Conservation (phyloP, 2,888 invertebrate genomes). For the Agriopis leucophaearia region DNA sequence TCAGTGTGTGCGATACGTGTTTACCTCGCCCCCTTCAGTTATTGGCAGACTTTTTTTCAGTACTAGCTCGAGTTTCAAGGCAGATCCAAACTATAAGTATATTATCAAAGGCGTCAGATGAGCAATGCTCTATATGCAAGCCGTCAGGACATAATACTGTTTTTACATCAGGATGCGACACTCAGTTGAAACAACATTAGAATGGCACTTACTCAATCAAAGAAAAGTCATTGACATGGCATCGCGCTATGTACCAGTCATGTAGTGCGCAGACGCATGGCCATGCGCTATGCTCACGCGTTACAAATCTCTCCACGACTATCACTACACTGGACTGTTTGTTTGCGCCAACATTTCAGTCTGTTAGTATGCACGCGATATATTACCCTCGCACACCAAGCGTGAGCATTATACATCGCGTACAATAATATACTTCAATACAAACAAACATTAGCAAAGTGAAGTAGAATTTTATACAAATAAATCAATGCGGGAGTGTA, state of each 20-base stretch:
- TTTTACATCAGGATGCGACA: too few species aligned
- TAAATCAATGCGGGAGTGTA: conserved; percentile 23
- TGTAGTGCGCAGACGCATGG: too few species aligned
- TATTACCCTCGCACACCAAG: conserved; percentile 18
- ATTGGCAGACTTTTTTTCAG: too few species aligned
- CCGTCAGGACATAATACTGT: too few species aligned
- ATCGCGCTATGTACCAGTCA: background rate
- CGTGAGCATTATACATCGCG: background rate
- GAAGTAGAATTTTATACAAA: conserved; percentile 6
- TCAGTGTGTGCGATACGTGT: too few species aligned
- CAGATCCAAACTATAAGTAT: too few species aligned
- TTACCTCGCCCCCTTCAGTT: too few species aligned
- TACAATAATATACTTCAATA: background rate
- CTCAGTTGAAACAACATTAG: conserved; percentile 25
- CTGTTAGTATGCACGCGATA: conserved; percentile 34
- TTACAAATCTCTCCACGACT: conserved; percentile 31
- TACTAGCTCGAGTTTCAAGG: too few species aligned
- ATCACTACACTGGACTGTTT: conserved; percentile 27
- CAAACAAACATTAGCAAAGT: conserved; percentile 18
- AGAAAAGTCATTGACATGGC: conserved; percentile 1
- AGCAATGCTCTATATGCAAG: too few species aligned
- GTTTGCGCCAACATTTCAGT: conserved; percentile 11
- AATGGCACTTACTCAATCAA: conserved; percentile 31
- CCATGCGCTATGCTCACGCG: conserved; percentile 17
- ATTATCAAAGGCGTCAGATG: too few species aligned